Evolutionary conservation across 2,113 vertebrate genomes (phyloP).

Genomic region (Ammospiza nelsoni): DNA sequence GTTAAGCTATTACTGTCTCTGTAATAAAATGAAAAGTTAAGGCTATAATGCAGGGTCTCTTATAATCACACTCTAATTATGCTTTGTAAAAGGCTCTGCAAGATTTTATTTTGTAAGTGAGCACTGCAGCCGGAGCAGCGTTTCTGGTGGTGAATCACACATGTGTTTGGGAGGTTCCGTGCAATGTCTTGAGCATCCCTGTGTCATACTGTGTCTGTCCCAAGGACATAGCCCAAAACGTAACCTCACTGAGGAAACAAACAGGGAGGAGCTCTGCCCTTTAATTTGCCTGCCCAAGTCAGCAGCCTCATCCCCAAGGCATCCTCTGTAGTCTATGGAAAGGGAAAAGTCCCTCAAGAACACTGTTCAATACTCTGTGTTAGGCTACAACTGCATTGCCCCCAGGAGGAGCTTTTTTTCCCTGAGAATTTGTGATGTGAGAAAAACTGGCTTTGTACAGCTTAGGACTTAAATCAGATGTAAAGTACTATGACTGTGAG

Average conservation of each 20-base stretch:
- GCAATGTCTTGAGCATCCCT: not conserved
- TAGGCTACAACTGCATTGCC: not conserved
- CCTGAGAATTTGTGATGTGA: not conserved
- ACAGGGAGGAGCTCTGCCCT: not conserved
- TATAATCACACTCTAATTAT: not conserved
- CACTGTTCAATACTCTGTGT: not conserved
- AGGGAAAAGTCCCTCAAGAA: not conserved
- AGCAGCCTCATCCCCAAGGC: not conserved
- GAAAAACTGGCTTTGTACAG: not conserved
- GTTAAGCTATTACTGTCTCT: not conserved
- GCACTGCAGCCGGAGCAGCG: not conserved
- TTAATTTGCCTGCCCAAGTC: not conserved
- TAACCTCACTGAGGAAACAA: not conserved
- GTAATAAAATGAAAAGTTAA: not conserved
- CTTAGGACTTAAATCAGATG: not conserved
- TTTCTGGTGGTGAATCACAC: not conserved
- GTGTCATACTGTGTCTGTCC: not conserved
- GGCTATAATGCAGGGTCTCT: conserved; percentile 10
- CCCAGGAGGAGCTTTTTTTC: not conserved
- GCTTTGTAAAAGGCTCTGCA: conserved; percentile 12
- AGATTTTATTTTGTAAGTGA: not conserved
- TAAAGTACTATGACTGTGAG: not conserved
- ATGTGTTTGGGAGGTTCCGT: not conserved
- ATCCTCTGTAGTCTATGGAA: not conserved
- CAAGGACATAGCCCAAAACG: not conserved